Evolutionary conservation across 1,140 invertebrate genomes (phyloP), one percentile per base, ranked within the genome.

Genomic region (Cephus cinctus): DNA sequence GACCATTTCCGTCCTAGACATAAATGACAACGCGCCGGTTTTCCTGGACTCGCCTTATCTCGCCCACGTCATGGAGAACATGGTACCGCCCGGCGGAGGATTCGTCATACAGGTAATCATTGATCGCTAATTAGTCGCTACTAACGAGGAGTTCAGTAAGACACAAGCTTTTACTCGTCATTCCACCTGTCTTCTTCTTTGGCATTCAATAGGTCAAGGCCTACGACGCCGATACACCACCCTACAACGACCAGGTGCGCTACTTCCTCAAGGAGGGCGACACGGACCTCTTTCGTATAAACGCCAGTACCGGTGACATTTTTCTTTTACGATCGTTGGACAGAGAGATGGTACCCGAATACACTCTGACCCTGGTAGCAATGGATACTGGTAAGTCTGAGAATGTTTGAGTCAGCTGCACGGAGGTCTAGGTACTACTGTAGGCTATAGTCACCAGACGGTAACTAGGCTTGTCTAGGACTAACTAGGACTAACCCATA

Each of bases 211-310:
- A 86, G 52, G 88, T 95, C 6, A 83, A 84, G 38, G 93, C 92
- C 15, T 88, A 87, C 71, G 93, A 96, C 69, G 91, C 90, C 3
- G 93, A 96, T 70, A 88, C 89, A n/a, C 87, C 89, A 35, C 88
- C 90, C 1, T 90, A 91, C 70, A 94, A 94, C 69, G 86, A 88
- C 47, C 86, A 91, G 74, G 88, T 96, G 18, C 83, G 91, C 19
- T 96, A 96, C 76, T 90, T 94, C 65, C 84, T 96, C 48, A 94
- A 95, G 66, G 92, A 95, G 69, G 92, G 92, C 14, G 90, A 94
- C 73, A 85, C 89, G 4, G 88, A 91, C 69, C 76, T 93, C 44
- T 96, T 93, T 71, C 83, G 85, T 53, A 90, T 96, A 56, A 94
- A 96, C 73, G 86, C 90, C 8, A 90, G 87, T 9, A 91, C 87